Conservation (phyloP, 2,113 vertebrate species). For the Atrichornis clamosus region DNA sequence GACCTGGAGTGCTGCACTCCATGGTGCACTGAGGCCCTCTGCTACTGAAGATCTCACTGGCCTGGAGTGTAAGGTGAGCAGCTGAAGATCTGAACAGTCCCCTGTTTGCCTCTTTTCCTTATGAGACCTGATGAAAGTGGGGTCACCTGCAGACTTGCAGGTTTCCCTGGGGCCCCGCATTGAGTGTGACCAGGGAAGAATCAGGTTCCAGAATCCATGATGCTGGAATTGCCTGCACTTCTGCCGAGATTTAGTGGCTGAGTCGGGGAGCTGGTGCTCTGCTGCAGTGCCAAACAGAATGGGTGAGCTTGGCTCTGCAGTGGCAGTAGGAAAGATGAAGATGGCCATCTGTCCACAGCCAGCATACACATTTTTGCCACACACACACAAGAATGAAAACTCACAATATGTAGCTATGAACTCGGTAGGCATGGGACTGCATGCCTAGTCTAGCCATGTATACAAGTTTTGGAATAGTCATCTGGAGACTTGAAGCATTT, state of each 20-base stretch:
- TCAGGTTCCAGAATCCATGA: not conserved
- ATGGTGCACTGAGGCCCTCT: not conserved
- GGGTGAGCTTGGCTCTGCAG: not conserved
- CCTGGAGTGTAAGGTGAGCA: not conserved
- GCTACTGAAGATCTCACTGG: not conserved
- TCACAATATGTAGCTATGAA: not conserved
- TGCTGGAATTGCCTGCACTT: not conserved
- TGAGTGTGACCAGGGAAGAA: not conserved
- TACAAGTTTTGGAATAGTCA: not conserved
- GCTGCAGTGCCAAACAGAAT: not conserved
- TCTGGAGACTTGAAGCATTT: not conserved
- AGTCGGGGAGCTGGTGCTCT: not conserved
- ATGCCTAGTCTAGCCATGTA: not conserved
- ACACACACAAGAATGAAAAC: not conserved
- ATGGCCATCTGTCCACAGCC: not conserved
- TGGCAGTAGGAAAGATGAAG: not conserved
- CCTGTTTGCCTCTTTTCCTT: not conserved
- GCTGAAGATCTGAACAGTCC: not conserved
- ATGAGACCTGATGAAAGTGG: not conserved
- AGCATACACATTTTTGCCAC: not conserved
- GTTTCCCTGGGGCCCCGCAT: fast-evolving
- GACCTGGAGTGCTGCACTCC: too few relatives aligned
- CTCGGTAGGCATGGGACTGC: not conserved
- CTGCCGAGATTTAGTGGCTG: not conserved
- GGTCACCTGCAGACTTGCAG: not conserved